Percentiles rank a stretch among this genome's conserved stretches.
Evolutionary conservation across 2,888 invertebrate genomes (phyloP).

Genomic region (Sericinus montela): DNA sequence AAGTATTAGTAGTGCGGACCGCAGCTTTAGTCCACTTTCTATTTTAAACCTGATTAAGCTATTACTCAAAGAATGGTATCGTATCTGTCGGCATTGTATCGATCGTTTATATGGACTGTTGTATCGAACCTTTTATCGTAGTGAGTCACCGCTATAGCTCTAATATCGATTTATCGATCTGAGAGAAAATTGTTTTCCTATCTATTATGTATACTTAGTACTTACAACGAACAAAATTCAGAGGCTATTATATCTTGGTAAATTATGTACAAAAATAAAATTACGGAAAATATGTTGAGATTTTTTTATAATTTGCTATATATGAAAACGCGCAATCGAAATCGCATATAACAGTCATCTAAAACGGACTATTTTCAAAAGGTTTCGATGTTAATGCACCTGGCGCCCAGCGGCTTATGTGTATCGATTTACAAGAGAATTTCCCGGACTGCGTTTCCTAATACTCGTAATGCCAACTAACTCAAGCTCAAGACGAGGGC

Average conservation of each 20-base stretch:
- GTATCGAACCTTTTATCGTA: constrained; percentile 43
- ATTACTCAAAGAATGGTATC: constrained; percentile 53
- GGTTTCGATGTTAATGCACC: neutral
- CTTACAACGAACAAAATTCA: too few relatives aligned
- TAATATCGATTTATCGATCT: constrained; percentile 54
- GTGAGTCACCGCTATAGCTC: constrained; percentile 49
- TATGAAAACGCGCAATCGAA: neutral
- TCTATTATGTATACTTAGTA: too few relatives aligned
- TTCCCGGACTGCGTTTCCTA: constrained; percentile 15
- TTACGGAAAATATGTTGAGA: neutral
- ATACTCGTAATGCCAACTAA: constrained; percentile 18
- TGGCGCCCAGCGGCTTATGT: constrained; percentile 12
- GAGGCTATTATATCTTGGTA: neutral
- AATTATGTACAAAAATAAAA: neutral
- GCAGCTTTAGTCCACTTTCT: constrained; percentile 50
- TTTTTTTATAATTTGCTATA: neutral
- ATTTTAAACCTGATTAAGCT: constrained; percentile 56
- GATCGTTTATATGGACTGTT: constrained; percentile 40
- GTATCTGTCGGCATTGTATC: constrained; percentile 39
- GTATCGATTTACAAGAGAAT: constrained; percentile 17
- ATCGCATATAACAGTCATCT: neutral
- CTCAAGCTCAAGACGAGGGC: constrained; percentile 11
- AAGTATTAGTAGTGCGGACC: constrained; percentile 38
- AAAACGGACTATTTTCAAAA: constrained; percentile 2
- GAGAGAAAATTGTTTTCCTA: constrained; percentile 50